Evolutionary conservation across 2,888 invertebrate species (phyloP), one percentile per base, ranked within the genome.

Genomic region (Caenorhabditis angaria): DNA sequence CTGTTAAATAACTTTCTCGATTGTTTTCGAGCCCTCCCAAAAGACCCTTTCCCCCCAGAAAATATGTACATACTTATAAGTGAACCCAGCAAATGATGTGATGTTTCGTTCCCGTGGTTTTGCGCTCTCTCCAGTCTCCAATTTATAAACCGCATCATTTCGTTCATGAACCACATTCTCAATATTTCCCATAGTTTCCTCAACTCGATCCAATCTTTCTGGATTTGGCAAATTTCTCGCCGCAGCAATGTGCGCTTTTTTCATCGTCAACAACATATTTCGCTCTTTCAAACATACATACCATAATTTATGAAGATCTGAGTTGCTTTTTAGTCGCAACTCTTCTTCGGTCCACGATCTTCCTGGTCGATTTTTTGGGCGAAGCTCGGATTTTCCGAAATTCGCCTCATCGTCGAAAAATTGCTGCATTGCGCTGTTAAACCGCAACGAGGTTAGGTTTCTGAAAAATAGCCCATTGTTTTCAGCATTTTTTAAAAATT

Each of bases 211-310:
- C 14, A 83, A 27, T 58, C 88, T 74, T 65, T 88, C 88, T 8
- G 86, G 85, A 76, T 86, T 86, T 8, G 87, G 85, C 67, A 87
- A 64, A 27, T 70, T 61, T 12, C 71, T 47, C 0, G 70, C 76
- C 85, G 92, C 90, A 50, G 91, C 89, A 29, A 83, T 92, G 91
- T 88, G 91, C 91, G 88, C 85, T 61, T 75, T 78, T 60, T 92
- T 93, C 97, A 97, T 96, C 1, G 97, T 97, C 76, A 94, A 89
- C 22, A 99, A 90, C 97, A 97, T 97, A 88, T 99, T 99, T 63
- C 92, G 91, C 89, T 99, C 99, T 89, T 97, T 99, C 61, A 97
- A 89, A 65, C 99, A 89, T 20, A 93, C 91, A 89, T 90, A 93
- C 97, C 99, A 99, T 69, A 99, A 89, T 90, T 97, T 96, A 88